Evolutionary conservation across 1,140 invertebrate genomes (phyloP).

Genomic region (Hyles vespertilio): DNA sequence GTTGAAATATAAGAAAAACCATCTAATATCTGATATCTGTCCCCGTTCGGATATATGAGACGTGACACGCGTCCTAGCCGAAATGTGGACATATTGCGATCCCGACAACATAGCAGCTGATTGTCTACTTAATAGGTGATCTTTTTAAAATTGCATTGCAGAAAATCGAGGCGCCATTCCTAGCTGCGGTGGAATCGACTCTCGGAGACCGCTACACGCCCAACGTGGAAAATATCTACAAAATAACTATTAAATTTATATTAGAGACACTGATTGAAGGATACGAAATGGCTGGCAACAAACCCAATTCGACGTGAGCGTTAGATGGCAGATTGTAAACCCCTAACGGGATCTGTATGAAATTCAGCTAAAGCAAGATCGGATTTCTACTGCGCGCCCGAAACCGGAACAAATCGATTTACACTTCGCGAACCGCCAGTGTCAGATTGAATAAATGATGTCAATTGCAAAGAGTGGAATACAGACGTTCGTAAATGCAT

Average conservation of each 20-base stretch:
- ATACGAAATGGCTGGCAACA: constrained; percentile 78
- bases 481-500: constrained; percentile 23
- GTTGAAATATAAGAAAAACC: background rate
- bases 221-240: constrained; percentile 94
- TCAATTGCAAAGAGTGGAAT: constrained; percentile 19
- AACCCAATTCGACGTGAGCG: constrained; percentile 52
- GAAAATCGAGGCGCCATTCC: constrained; percentile 93
- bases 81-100: no score
- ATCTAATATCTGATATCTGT: background rate
- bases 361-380: no score
- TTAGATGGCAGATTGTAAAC: background rate
- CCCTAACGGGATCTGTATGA: no score
- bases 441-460: constrained; percentile 7
- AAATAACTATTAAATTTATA: constrained; percentile 93
- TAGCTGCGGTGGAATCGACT: constrained; percentile 89
- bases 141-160: constrained; percentile 60
- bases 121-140: no score
- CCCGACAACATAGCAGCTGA: no score
- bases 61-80: no score
- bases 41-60: no score
- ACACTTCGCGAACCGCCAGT: background rate
- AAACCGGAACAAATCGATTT: background rate
- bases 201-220: constrained; percentile 92
- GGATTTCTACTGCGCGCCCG: no score
- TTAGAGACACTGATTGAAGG: constrained; percentile 90